phyloP scores from a whole-genome alignment of 2,113 vertebrate genomes.

The Trichechus manatus region DNA sequence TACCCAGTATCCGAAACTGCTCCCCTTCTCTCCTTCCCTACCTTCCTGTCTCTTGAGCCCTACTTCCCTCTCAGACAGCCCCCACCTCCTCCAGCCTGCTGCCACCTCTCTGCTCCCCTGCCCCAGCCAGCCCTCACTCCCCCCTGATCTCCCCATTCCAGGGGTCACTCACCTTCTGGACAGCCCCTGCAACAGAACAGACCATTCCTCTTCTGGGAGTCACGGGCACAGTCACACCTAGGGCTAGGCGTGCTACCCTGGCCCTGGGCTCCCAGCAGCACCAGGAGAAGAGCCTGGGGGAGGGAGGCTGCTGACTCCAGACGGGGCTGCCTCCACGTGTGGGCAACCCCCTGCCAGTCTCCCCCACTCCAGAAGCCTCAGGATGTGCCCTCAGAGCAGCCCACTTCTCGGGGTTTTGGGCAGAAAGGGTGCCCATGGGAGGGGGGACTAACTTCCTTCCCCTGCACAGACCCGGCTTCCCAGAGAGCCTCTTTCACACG shows the following conservation, averaged over 20 bases:
- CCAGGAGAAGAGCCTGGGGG: slow-evolving; percentile 63
- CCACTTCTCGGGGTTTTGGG: neutral
- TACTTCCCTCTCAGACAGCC: too few species aligned
- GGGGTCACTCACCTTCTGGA: slow-evolving; percentile 71
- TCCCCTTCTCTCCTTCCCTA: too few species aligned
- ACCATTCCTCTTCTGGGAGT: neutral
- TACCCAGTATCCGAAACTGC: neutral
- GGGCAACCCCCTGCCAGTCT: neutral
- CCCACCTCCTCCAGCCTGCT: neutral
- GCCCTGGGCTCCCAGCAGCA: neutral
- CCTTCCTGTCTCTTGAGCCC: neutral
- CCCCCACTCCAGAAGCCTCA: neutral
- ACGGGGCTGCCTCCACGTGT: accelerated
- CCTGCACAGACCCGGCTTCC: neutral
- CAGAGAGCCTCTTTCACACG: neutral
- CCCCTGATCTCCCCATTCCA: neutral
- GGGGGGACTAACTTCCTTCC: neutral
- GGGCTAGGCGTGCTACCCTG: neutral
- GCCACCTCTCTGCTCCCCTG: too few species aligned
- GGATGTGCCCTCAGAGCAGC: neutral
- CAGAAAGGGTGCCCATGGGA: neutral
- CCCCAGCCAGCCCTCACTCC: neutral
- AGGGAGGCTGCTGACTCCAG: neutral
- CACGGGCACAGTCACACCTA: neutral
- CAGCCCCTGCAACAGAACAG: slow-evolving; percentile 78